These are phyloP conservation scores for Brachionus angularis DNA, from an alignment of 1,140 invertebrate genomes.

Conservation along the genomic window DNA sequence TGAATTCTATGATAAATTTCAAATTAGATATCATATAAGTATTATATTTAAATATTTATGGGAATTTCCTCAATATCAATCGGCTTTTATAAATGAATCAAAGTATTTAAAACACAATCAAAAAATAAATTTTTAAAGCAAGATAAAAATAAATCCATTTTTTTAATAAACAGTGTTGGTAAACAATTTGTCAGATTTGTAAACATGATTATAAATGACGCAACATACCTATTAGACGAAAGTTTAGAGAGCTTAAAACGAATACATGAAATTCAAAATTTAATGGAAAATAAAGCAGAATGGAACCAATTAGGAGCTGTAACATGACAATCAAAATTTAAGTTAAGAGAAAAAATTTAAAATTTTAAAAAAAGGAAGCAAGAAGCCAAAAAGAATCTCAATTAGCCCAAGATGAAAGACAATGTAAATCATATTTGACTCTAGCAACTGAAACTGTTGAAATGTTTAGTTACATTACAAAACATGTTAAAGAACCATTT, in stretches of 20 bases:
- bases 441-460: constrained; percentile 91
- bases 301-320: constrained; percentile 65
- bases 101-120: too few relatives aligned
- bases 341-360: neutral
- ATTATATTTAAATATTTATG: constrained; percentile 77
- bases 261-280: constrained; percentile 87
- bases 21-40: constrained; percentile 93
- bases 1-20: constrained; percentile 98
- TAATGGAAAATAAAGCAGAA: constrained; percentile 68
- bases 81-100: constrained; percentile 61
- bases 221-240: constrained; percentile 92
- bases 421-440: constrained; percentile 89
- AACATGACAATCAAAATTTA: neutral
- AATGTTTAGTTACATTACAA: constrained; percentile 93
- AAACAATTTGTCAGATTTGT: constrained; percentile 95
- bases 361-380: constrained; percentile 61
- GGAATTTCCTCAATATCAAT: constrained; percentile 59
- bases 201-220: constrained; percentile 99
- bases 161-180: constrained; percentile 62
- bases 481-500: constrained; percentile 88
- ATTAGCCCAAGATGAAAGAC: constrained; percentile 80
- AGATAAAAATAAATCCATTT: neutral
- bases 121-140: neutral
- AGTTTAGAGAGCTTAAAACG: constrained; percentile 87
- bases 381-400: constrained; percentile 73